Base-by-base conservation (phyloP, 2,113 vertebrate species). In the Naja naja region DNA sequence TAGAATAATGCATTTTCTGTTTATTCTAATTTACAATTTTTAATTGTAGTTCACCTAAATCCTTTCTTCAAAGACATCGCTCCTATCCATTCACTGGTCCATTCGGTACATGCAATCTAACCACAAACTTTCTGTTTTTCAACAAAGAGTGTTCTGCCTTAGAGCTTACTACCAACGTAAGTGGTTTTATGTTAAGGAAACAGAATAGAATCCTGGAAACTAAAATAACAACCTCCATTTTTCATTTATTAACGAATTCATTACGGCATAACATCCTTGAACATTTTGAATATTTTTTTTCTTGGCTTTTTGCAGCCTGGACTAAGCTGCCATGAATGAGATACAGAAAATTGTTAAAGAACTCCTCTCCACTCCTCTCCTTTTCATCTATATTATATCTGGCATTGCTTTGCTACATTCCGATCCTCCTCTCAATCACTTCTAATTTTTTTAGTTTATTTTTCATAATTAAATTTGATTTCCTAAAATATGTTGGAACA, bases 371-470 rank as follows among this genome's bases (percentile, higher is more conserved):
- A 81, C 39, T 7, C 34, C 20, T 81, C 6, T 20, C 34, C 74
- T 81, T 34, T 43, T 43, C 74, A 43, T 43, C 5, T 81, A 43
- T 81, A 5, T 81, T 39, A 39, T 81, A 39, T 81, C 74, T 81
- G 74, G 6, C 74, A 81, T 81, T 81, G 34, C 18, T 81, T 81
- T 43, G 74, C 34, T 43, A 43, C 74, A 22, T 81, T 81, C 39
- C 18, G 34, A 81, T 22, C 18, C 34, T 91, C 43, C 39, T 58
- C 9, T 30, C 11, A 91, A 47, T 18, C 10, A 47, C 74, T 89
- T 91, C 45, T 90, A 87, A 14, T 93, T 90, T 87, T 89, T 92
- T 34, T 39, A 10, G 34, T 94, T 92, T 58, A 89, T 4, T 25
- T 90, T 92, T 85, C 53, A n/a, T 16, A 34, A 64, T 74, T 55